Evolutionary conservation across 2,888 invertebrate genomes (phyloP).

Genomic region (Drosophila austrosaltans): DNA sequence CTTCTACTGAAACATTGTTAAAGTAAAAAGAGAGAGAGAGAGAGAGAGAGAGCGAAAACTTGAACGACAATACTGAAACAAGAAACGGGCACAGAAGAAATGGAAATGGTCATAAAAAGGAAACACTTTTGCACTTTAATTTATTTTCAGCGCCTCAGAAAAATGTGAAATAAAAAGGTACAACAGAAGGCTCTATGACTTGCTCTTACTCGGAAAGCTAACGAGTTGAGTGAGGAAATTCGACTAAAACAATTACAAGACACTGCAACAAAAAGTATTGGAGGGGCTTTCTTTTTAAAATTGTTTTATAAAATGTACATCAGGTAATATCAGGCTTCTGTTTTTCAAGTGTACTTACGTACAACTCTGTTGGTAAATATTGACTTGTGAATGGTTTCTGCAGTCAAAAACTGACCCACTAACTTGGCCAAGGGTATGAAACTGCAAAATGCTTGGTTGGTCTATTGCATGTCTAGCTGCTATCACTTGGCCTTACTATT

Average conservation of each 20-base stretch:
- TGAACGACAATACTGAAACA: conserved; percentile 37
- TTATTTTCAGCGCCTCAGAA: conserved; percentile 65
- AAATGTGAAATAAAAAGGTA: conserved; percentile 45
- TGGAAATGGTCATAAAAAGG: conserved; percentile 48
- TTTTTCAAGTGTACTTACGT: neutral
- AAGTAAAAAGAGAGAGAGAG: conserved; percentile 38
- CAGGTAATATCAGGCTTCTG: neutral
- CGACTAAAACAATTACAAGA: conserved; percentile 38
- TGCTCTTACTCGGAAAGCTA: conserved; percentile 17
- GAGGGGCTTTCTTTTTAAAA: neutral
- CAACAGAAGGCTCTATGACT: conserved; percentile 10
- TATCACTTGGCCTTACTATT: conserved; percentile 57
- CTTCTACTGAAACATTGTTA: conserved; percentile 57
- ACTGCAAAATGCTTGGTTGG: neutral
- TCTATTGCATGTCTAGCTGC: conserved; percentile 62
- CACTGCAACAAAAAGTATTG: neutral
- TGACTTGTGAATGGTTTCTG: conserved; percentile 20
- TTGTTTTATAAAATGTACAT: neutral
- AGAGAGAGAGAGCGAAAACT: neutral
- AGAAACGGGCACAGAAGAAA: conserved; percentile 43
- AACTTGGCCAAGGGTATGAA: conserved; percentile 1
- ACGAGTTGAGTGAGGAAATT: conserved; percentile 38
- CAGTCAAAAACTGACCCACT: neutral
- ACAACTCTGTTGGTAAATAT: conserved; percentile 24
- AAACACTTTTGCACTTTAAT: conserved; percentile 68